A percentile compares a stretch with the other conserved stretches of the same genome.
These are phyloP conservation scores for Carcharodon carcharias DNA, from an alignment of 2,797 vertebrate species.

Conservation along the genomic window DNA sequence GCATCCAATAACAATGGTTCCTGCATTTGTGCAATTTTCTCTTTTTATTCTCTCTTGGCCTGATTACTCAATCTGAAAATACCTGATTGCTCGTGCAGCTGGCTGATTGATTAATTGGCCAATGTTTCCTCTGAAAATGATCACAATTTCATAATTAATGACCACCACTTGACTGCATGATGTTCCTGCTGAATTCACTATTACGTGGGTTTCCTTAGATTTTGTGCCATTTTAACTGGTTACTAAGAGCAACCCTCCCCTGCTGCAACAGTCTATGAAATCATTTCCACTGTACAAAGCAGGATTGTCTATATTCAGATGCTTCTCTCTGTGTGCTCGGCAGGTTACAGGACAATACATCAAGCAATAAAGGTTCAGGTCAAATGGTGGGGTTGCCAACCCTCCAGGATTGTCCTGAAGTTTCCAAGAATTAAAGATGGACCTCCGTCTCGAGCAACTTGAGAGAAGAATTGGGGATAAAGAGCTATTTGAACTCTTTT, in stretches of 20 bases:
- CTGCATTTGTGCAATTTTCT: background rate
- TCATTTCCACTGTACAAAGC: background rate
- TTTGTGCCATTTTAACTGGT: background rate
- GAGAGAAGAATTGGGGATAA: background rate
- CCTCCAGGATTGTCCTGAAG: background rate
- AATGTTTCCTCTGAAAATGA: background rate
- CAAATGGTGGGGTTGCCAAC: background rate
- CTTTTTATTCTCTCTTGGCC: background rate
- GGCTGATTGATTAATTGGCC: background rate
- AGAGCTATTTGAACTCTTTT: background rate
- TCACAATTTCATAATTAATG: background rate
- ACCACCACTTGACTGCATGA: background rate
- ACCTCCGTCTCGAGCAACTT: background rate
- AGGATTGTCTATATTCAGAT: no score
- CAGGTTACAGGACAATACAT: background rate
- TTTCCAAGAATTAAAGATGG: background rate
- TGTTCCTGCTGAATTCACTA: background rate
- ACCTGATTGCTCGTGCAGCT: background rate
- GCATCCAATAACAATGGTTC: no score
- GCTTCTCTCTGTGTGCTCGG: background rate
- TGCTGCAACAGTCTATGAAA: background rate
- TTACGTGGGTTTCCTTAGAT: background rate
- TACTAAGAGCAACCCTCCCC: background rate
- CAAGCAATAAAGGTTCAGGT: background rate
- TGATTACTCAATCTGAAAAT: slow-evolving; percentile 8